phyloP scores from a whole-genome alignment of 2,797 vertebrate species.

The Sebastes taczanowskii region DNA sequence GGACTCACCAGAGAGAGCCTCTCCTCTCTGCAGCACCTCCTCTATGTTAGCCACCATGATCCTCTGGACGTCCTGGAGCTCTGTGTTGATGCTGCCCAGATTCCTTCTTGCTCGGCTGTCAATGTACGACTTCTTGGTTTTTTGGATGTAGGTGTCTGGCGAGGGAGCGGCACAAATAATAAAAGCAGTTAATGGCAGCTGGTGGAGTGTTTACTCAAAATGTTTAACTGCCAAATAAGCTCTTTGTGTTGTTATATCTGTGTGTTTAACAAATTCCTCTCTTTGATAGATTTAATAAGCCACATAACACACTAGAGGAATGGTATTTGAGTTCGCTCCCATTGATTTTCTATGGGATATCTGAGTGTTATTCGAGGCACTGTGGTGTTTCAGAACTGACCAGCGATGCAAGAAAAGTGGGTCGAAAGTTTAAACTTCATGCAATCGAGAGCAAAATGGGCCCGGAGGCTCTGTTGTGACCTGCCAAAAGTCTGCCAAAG shows the following conservation, averaged over 20 bases:
- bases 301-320: not conserved
- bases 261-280: not conserved
- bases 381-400: not conserved
- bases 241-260: not conserved
- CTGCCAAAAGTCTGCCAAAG: not conserved
- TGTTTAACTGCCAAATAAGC: too few relatives aligned
- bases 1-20: conserved; percentile 92
- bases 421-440: not conserved
- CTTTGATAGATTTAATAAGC: not conserved
- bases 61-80: conserved; percentile 97
- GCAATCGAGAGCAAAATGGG: not conserved
- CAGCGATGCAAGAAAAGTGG: not conserved
- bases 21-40: conserved; percentile 95
- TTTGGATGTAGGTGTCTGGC: conserved; percentile 98
- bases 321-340: too few relatives aligned
- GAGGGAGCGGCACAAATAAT: not conserved
- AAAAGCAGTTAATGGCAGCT: not conserved
- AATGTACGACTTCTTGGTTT: conserved; percentile 98
- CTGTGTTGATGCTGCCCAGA: conserved; percentile 96
- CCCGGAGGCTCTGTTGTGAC: not conserved
- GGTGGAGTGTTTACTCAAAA: not conserved
- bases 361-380: not conserved
- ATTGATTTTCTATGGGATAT: not conserved
- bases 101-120: conserved; percentile 96
- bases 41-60: conserved; percentile 99